These are phyloP conservation scores for Trypoxylon attenuatum DNA, from an alignment of 2,888 invertebrate species.

Conservation along the genomic window DNA sequence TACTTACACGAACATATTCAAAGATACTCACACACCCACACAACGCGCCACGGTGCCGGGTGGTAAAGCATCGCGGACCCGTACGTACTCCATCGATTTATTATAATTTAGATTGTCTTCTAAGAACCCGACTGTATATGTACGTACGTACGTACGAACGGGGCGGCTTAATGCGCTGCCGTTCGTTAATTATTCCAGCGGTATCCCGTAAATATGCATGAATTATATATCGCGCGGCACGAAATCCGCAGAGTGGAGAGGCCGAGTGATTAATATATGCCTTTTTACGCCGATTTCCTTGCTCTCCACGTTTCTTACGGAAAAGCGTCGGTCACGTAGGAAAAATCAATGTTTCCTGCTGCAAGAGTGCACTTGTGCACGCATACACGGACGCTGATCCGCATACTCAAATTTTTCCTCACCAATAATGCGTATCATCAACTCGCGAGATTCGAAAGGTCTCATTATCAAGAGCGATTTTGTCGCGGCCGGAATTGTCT, in stretches of 20 bases:
- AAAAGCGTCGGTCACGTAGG: too few relatives aligned
- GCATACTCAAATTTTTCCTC: too few relatives aligned
- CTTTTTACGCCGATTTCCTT: conserved; percentile 23
- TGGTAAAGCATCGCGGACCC: conserved; percentile 55
- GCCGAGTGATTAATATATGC: conserved; percentile 50
- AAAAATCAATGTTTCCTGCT: too few relatives aligned
- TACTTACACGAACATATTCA: conserved; percentile 1
- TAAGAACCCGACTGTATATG: conserved; percentile 57
- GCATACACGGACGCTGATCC: too few relatives aligned
- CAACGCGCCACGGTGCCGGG: neutral
- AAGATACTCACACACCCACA: too few relatives aligned
- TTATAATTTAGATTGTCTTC: conserved; percentile 70
- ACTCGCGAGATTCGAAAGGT: too few relatives aligned
- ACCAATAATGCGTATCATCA: too few relatives aligned
- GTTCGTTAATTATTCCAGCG: conserved; percentile 66
- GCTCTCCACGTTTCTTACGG: neutral
- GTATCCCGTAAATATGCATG: conserved; percentile 67
- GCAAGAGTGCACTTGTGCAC: too few relatives aligned
- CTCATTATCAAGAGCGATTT: too few relatives aligned
- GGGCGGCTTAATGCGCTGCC: conserved; percentile 57
- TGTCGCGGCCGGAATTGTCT: too few relatives aligned
- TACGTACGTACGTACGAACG: conserved; percentile 32
- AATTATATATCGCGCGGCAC: conserved; percentile 56
- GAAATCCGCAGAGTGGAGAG: conserved; percentile 48
- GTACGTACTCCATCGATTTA: conserved; percentile 68